A percentile compares a stretch with the other conserved stretches of the same genome.
phyloP scores from a whole-genome alignment of 1,140 invertebrate genomes.

The Argopecten irradians region DNA sequence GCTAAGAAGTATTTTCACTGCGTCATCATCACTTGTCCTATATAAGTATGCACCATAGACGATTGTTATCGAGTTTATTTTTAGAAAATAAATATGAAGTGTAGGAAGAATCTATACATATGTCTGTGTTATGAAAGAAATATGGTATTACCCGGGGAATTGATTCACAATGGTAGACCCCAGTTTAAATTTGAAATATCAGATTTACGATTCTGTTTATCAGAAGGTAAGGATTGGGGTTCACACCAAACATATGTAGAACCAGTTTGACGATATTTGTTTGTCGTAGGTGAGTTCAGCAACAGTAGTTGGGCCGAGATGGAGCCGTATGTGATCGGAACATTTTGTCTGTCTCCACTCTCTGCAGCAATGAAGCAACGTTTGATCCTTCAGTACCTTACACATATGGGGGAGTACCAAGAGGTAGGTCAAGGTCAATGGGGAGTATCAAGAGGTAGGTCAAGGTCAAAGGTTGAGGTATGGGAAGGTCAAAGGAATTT shows the following conservation, averaged over 20 bases:
- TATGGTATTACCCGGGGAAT: too few relatives aligned
- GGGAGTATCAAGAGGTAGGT: not conserved
- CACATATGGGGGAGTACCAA: slow-evolving; percentile 97
- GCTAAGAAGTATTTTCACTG: too few relatives aligned
- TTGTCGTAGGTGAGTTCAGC: slow-evolving; percentile 74
- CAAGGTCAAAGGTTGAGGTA: not conserved
- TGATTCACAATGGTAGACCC: too few relatives aligned
- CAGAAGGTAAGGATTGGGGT: too few relatives aligned
- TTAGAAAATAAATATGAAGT: too few relatives aligned
- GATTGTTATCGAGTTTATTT: too few relatives aligned
- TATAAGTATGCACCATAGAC: too few relatives aligned
- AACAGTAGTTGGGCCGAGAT: slow-evolving; percentile 95
- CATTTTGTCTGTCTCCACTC: slow-evolving; percentile 90
- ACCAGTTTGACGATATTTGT: not conserved
- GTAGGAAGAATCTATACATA: too few relatives aligned
- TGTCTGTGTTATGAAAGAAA: too few relatives aligned
- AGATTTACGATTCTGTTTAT: too few relatives aligned
- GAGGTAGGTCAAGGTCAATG: slow-evolving; percentile 81
- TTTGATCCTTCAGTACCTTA: slow-evolving; percentile 93
- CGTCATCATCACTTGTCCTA: too few relatives aligned
- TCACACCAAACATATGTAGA: not conserved
- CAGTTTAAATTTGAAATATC: too few relatives aligned
- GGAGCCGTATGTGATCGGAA: slow-evolving; percentile 91
- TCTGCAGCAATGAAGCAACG: slow-evolving; percentile 92
- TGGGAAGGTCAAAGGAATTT: not conserved